Conservation (phyloP, 1,140 invertebrate species). For the Linepithema humile region DNA sequence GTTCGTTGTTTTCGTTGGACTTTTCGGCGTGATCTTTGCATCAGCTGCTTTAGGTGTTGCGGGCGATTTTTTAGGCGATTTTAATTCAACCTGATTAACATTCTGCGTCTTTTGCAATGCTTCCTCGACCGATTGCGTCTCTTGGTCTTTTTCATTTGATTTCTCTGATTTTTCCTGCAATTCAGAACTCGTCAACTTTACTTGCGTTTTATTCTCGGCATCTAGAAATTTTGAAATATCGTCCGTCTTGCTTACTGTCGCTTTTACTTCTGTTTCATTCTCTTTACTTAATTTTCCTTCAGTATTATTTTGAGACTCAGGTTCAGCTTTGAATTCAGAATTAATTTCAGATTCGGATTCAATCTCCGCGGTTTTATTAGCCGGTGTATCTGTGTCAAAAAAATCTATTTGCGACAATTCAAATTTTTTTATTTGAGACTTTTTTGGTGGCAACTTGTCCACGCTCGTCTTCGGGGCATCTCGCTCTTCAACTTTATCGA, state of each 20-base stretch:
- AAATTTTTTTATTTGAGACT: constrained; percentile 83
- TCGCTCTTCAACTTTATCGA: constrained; percentile 23
- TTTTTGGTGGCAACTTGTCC: constrained; percentile 80
- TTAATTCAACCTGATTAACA: not conserved
- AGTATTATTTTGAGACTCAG: not conserved
- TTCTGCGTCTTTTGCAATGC: constrained; percentile 6
- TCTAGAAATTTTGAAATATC: not conserved
- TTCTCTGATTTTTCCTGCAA: constrained; percentile 33
- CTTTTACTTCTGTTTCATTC: constrained; percentile 29
- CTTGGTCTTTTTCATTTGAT: constrained; percentile 9
- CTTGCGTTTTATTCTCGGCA: constrained; percentile 1
- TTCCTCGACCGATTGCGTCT: constrained; percentile 35
- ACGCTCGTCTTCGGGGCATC: constrained; percentile 56
- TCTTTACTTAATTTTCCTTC: constrained; percentile 14
- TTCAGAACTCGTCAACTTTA: not conserved
- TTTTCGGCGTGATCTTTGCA: not conserved
- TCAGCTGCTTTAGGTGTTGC: not conserved
- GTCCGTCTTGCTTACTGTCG: constrained; percentile 4
- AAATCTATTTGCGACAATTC: constrained; percentile 79
- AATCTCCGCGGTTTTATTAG: constrained; percentile 15
- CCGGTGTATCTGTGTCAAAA: constrained; percentile 61
- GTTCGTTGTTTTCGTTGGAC: not conserved
- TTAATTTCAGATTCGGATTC: not conserved
- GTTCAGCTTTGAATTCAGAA: not conserved
- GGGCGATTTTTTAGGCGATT: not conserved